Conservation (phyloP, 2,113 vertebrate species). For the Paraplagusia blochii region DNA sequence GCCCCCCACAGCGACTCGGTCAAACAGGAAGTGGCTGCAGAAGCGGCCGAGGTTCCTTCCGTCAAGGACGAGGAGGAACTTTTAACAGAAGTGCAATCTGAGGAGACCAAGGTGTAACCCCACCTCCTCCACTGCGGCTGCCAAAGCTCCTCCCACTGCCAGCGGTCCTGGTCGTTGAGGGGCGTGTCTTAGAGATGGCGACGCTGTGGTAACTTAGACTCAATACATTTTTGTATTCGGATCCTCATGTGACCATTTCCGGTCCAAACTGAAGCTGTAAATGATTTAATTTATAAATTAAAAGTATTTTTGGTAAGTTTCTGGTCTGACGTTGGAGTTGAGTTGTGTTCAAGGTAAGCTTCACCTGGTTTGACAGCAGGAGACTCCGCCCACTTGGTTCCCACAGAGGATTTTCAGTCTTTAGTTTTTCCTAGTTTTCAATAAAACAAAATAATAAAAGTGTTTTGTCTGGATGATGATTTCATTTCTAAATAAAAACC, state of each 20-base stretch:
- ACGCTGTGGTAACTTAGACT: slow-evolving; percentile 75
- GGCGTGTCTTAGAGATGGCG: slow-evolving; percentile 79
- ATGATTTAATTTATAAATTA: slow-evolving; percentile 98
- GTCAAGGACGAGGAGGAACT: slow-evolving; percentile 49
- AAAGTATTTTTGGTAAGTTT: slow-evolving; percentile 96
- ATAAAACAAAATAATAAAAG: slow-evolving; percentile 70
- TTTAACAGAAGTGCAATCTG: slow-evolving; percentile 25
- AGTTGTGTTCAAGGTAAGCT: slow-evolving; percentile 62
- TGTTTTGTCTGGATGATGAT: slow-evolving; percentile 65
- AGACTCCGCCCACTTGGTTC: slow-evolving; percentile 1
- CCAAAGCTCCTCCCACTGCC: neutral
- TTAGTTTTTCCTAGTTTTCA: slow-evolving; percentile 34
- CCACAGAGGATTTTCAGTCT: neutral
- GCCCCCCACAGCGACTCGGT: slow-evolving; percentile 52
- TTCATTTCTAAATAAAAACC: slow-evolving; percentile 41
- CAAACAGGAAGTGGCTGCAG: slow-evolving; percentile 82
- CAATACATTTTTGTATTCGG: slow-evolving; percentile 99
- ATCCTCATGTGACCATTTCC: slow-evolving; percentile 85
- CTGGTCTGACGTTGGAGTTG: slow-evolving; percentile 78
- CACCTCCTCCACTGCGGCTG: neutral
- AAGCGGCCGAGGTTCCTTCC: slow-evolving; percentile 36
- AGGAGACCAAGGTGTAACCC: neutral
- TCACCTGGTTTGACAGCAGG: slow-evolving; percentile 16
- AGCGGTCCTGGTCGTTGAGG: slow-evolving; percentile 32
- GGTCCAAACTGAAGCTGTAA: slow-evolving; percentile 70